Conservation (phyloP, 64 coral and sea anemone species). For the Stichodactyla mertensii region DNA sequence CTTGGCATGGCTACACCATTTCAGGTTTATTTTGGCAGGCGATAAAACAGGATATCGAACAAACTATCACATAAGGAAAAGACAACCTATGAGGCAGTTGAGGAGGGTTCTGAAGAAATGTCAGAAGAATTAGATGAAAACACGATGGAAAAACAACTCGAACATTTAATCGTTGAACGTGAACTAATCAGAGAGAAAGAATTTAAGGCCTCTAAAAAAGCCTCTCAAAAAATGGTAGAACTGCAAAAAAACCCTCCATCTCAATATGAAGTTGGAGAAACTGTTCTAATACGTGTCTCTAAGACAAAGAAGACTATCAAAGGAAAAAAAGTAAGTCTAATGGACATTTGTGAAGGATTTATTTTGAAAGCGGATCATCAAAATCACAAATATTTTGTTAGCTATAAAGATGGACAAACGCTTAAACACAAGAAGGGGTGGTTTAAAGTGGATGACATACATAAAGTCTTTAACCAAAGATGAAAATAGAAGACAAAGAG, state of each 20-base stretch:
- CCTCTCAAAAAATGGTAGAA: constrained; percentile 26
- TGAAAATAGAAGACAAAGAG: constrained; percentile 26
- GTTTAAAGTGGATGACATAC: constrained; percentile 40
- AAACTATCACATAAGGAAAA: background rate
- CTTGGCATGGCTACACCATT: constrained; percentile 31
- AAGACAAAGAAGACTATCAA: constrained; percentile 25
- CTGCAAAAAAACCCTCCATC: constrained; percentile 18
- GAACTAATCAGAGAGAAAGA: constrained; percentile 19
- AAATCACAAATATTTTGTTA: background rate
- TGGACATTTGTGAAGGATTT: constrained; percentile 5
- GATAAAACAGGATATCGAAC: background rate
- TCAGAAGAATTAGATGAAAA: background rate
- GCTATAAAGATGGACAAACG: background rate
- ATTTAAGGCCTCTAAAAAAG: constrained; percentile 9
- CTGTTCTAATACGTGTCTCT: constrained; percentile 3
- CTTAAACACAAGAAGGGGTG: constrained; percentile 3
- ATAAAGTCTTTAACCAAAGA: constrained; percentile 22
- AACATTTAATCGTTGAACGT: background rate
- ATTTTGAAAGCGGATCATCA: constrained; percentile 8
- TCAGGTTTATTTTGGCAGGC: constrained; percentile 37
- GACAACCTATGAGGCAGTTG: background rate
- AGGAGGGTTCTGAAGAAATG: background rate
- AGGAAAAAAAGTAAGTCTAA: constrained; percentile 33
- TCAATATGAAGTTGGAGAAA: constrained; percentile 15
- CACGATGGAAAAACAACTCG: background rate